These are phyloP conservation scores for Brachypodius melanocephalos DNA, from an alignment of 2,113 vertebrate genomes.

Conservation along the genomic window DNA sequence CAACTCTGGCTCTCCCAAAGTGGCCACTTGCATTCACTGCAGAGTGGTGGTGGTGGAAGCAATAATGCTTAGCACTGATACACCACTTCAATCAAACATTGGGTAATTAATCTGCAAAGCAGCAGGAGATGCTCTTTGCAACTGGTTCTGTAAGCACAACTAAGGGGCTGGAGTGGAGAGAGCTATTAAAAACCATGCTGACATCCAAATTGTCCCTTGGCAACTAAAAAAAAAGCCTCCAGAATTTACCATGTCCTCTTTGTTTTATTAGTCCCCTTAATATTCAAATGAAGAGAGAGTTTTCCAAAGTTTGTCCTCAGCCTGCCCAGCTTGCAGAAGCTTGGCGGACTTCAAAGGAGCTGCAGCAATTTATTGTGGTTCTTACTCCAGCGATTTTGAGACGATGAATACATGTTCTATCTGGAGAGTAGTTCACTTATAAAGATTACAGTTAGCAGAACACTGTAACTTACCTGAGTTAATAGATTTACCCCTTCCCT, in stretches of 20 bases:
- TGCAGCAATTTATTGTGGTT: neutral
- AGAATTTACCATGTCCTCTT: slow-evolving; percentile 3
- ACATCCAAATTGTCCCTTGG: slow-evolving; percentile 19
- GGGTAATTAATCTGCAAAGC: slow-evolving; percentile 31
- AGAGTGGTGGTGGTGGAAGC: neutral
- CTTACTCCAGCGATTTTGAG: neutral
- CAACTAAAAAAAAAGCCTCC: slow-evolving; percentile 21
- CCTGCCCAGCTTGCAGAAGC: neutral
- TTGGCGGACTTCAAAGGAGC: neutral
- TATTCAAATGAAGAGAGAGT: slow-evolving; percentile 41
- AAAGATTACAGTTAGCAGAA: neutral
- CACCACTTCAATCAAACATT: neutral
- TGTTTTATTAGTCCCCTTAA: slow-evolving; percentile 27
- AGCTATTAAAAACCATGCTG: neutral
- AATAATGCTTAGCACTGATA: neutral
- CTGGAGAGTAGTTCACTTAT: neutral
- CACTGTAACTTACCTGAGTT: neutral
- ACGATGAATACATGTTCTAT: neutral
- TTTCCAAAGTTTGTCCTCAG: neutral
- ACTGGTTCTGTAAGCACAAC: neutral
- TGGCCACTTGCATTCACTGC: neutral
- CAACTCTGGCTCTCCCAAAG: neutral
- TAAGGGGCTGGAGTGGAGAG: neutral
- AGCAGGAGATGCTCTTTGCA: neutral
- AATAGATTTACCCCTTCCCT: neutral